Percentiles rank a stretch among this genome's conserved stretches.
Conservation (phyloP, 2,888 invertebrate species). For the Stegana nigrithorax region DNA sequence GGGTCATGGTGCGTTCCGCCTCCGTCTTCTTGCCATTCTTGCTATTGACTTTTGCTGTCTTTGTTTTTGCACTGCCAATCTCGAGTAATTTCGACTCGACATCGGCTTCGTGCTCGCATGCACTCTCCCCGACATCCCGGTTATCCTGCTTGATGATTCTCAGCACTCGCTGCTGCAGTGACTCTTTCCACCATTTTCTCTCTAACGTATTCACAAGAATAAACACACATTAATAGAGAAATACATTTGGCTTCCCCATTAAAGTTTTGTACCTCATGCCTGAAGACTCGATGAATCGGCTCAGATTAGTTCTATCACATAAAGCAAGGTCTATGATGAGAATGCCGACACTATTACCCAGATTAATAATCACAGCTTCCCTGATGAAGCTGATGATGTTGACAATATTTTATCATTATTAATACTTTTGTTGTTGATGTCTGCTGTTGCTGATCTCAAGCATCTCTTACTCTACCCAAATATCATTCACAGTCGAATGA, state of each 20-base stretch:
- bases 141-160: constrained; percentile 22
- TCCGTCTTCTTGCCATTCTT: constrained; percentile 48
- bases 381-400: background rate
- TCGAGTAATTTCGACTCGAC: constrained; percentile 25
- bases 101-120: constrained; percentile 12
- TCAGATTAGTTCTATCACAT: too few relatives aligned
- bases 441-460: constrained; percentile 8
- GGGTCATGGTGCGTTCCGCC: constrained; percentile 59
- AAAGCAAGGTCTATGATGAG: background rate
- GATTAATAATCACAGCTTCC: background rate
- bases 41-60: constrained; percentile 30
- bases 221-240: background rate
- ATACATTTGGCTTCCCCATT: too few relatives aligned
- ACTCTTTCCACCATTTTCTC: constrained; percentile 27
- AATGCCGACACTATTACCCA: background rate
- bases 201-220: background rate
- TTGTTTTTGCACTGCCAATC: constrained; percentile 20
- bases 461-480: constrained; percentile 9
- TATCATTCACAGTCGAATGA: background rate
- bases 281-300: too few relatives aligned
- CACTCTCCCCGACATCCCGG: background rate
- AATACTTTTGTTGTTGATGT: constrained; percentile 20
- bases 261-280: too few relatives aligned
- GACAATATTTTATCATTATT: too few relatives aligned
- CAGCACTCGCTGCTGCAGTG: constrained; percentile 19